Base-by-base conservation (phyloP, 2,113 vertebrate genomes). In the Psettodes erumei region DNA sequence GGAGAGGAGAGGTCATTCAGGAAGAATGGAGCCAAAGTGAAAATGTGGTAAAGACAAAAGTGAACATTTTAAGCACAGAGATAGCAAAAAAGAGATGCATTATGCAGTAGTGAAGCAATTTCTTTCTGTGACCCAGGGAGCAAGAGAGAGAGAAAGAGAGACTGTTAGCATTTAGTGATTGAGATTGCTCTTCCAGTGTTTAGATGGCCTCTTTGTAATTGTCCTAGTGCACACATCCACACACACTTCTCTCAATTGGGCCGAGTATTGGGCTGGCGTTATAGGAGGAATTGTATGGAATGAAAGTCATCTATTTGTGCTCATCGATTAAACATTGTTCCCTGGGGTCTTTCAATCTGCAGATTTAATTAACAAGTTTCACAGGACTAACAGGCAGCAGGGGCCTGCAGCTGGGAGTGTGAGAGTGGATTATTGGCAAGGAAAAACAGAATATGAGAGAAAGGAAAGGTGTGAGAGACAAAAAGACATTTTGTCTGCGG, bases 291-390 rank as follows among this genome's bases (percentile, higher is more conserved):
- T 68, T 69, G 61, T 35, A 33, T 68, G 53, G 71, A 90, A 86
- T 82, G 74, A 86, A 84, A 87, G 79, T 80, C 85, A 84, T 88
- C 82, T 89, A 86, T 88, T 91, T 88, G 82, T 86, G 79, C 83
- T 82, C 81, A 88, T 87, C 30, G 87, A 90, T 89, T 90, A 86
- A 86, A 82, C 86, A 82, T 79, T 58, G 64, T 75, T 89, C 77
- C 88, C 77, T 2, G 1, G 42, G 84, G 71, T 86, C 78, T 89
- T 82, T 83, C 66, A 84, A 88, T 88, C 71, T 75, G 65, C 66
- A 78, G 60, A 88, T 90, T 88, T 89, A 90, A 92, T 91, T 90
- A 91, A 85, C 76, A 79, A 77, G 72, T 87, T 88, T 85, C 75
- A 68, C 65, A 71, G 61, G 74, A 85, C 78, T 83, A 75, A 86